These are phyloP conservation scores for Sibirionetta formosa DNA, from an alignment of 2,797 vertebrate genomes.

Conservation along the genomic window DNA sequence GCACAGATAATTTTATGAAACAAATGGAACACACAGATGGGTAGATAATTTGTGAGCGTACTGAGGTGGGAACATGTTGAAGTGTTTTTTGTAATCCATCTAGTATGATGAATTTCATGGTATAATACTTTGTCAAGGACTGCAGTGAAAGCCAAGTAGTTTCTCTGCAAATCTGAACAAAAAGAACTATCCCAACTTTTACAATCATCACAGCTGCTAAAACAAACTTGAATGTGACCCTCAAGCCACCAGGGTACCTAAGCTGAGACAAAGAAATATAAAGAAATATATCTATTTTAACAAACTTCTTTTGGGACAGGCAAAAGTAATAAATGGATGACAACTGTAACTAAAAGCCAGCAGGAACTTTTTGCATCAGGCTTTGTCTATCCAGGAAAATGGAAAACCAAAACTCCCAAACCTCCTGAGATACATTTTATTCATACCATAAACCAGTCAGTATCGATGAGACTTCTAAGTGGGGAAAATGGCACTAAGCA, in stretches of 20 bases:
- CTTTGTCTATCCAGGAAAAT: conserved; percentile 8
- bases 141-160: background rate
- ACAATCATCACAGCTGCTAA: conserved; percentile 53
- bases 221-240: conserved; percentile 56
- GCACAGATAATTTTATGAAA: background rate
- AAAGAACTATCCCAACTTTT: background rate
- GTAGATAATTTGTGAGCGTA: background rate
- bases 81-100: background rate
- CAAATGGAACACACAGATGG: background rate
- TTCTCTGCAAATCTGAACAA: background rate
- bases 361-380: conserved; percentile 13
- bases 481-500: conserved; percentile 17
- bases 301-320: background rate
- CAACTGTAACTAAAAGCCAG: conserved; percentile 44
- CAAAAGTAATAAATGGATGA: conserved; percentile 51
- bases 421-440: conserved; percentile 9
- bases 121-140: background rate
- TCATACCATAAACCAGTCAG: conserved; percentile 12
- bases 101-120: background rate
- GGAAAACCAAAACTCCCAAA: conserved; percentile 3
- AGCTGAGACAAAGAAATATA: conserved; percentile 9
- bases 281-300: conserved; percentile 46
- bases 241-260: conserved; percentile 10
- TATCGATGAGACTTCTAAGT: background rate
- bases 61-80: background rate